Base-by-base conservation (phyloP, 2,113 vertebrate species). In the Tor tambroides region DNA sequence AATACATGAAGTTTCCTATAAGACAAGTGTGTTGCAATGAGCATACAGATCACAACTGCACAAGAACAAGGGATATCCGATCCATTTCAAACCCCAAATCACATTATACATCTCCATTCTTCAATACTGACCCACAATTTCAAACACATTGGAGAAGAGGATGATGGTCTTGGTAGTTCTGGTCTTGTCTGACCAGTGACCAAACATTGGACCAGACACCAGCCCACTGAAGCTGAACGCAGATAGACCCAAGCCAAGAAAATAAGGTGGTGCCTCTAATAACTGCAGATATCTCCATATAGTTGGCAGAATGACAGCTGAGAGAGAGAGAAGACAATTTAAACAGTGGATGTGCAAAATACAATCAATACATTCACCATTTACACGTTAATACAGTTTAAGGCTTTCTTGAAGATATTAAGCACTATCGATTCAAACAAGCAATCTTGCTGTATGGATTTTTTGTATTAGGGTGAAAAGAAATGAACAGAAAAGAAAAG, bases 261-360 rank as follows among this genome's bases (percentile, higher is more conserved):
- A 97, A 89, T 96, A 96, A 0, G 96, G 94, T 2, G 95, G 95
- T 6, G 95, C 96, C 79, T 95, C 92, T 43, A 97, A 85, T 41
- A 95, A 93, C 92, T 96, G 95, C 81, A 97, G 92, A 82, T 96
- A 97, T 21, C 86, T 93, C 96, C 96, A 96, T 91, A 97, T 95
- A 51, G 96, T 97, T 0, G 96, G 96, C 7, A 97, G 92, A 86
- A 97, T 96, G 82, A 97, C 96, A n/a, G 95, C 96, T 96, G 89
- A 32, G 43, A 56, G 2, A 79, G 75, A 63, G 23, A 78, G 26
- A 77, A 54, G 49, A 54, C 2, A 10, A 51, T 26, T 49, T 10
- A 79, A 56, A 49, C 46, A 12, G 43, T 35, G 11, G 49, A 79
- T 35, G 21, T 21, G 14, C 41, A 32, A 21, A 54, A 79, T 7